Base-by-base conservation (phyloP, 2,113 vertebrate genomes). In the Okapia johnstoni region DNA sequence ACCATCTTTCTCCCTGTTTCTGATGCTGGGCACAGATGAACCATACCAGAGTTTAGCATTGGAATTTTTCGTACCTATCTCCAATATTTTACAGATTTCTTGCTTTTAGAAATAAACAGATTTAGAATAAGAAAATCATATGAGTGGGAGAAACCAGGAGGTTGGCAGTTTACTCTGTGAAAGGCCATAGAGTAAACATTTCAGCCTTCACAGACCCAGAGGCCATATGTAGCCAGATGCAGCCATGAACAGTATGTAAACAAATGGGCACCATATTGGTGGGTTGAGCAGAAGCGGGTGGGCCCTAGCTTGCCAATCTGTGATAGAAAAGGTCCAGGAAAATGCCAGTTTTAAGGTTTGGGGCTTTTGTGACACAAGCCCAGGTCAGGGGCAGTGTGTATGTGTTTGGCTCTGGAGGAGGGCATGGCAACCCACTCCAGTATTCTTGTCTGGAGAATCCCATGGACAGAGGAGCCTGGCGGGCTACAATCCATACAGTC, bases 231-330 rank as follows among this genome's bases (percentile, higher is more conserved):
- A 30, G 63, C 55, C 89, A n/a, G 16, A 92, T 30, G 21, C 52
- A 54, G 6, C 19, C 4, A 0, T 6, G 17, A 26, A 23, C 10
- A 12, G 1, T 30, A 3, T 48, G 6, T 19, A 14, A 43, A 30
- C 11, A 9, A 30, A 33, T 5, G n/a, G 92, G 63, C 43, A 12
- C 1, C 30, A 5, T 25, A 3, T 17, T 21, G 5, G 30, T 0
- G 2, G 52, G 30, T 60, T 73, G 21, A 16, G 3, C 17, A 2
- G 46, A 2, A 46, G 4, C 1, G 7, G 33, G 17, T 1, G 1
- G 43, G 36, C 50, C 54, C 33, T 26, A 3, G 12, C 86, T 80
- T 73, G 14, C 54, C 46, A 77, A 2, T 5, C n/a, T 33, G 14
- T 50, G 63, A 23, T 28, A 58, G 26, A 36, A 61, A 57, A 58